phyloP scores from a whole-genome alignment of 2,113 vertebrate species.

The Himantopus leucocephalus region DNA sequence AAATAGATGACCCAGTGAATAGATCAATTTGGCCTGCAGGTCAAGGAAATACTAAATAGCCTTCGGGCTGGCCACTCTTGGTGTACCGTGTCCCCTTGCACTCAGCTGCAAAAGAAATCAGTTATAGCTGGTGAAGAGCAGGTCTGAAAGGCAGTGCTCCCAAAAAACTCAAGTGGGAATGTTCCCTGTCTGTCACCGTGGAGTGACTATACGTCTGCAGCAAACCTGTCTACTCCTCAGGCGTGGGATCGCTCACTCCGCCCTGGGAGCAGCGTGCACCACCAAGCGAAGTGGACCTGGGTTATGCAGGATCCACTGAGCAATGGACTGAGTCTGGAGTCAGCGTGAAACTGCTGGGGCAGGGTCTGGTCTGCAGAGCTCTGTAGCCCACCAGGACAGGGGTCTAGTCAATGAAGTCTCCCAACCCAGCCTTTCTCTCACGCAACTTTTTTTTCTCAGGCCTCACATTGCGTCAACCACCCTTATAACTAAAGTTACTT shows the following conservation, averaged over 20 bases:
- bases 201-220: too few relatives aligned
- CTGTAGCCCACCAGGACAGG: background rate
- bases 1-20: background rate
- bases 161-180: background rate
- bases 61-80: background rate
- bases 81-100: fast-evolving
- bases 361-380: background rate
- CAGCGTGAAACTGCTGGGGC: background rate
- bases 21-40: background rate
- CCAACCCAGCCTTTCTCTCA: background rate
- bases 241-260: background rate
- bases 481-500: background rate
- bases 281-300: background rate
- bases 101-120: background rate
- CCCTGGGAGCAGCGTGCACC: fast-evolving
- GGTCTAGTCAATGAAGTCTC: background rate
- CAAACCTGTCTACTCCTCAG: background rate
- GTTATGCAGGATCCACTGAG: background rate
- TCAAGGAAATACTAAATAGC: background rate
- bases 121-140: background rate
- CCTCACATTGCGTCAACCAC: background rate
- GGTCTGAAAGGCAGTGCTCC: background rate
- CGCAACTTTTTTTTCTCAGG: background rate
- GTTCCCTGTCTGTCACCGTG: background rate
- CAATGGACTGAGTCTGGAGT: background rate